phyloP scores from a whole-genome alignment of 2,113 vertebrate genomes.

The Microcebus lehilahytsara region DNA sequence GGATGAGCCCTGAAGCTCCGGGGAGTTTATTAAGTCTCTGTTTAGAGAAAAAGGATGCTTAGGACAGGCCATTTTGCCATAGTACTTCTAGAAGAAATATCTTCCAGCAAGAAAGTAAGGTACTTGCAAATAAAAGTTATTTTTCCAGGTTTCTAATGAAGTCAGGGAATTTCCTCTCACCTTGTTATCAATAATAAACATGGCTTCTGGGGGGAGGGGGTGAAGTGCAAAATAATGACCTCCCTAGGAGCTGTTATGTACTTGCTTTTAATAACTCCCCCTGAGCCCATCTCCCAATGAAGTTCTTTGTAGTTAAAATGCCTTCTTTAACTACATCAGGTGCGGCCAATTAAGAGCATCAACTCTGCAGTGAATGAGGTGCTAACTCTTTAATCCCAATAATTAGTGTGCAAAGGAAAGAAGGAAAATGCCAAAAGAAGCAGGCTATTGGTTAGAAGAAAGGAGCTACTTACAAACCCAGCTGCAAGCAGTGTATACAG shows the following conservation, averaged over 20 bases:
- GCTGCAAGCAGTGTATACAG: not conserved
- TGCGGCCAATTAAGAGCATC: conserved; percentile 63
- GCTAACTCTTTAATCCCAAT: conserved; percentile 42
- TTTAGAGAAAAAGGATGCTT: conserved; percentile 34
- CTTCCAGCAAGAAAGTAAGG: conserved; percentile 42
- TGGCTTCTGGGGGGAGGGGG: not conserved
- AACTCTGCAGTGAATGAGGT: conserved; percentile 21
- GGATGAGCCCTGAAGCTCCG: not conserved
- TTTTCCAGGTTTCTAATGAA: conserved; percentile 61
- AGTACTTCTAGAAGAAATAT: conserved; percentile 22
- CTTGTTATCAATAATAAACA: conserved; percentile 64
- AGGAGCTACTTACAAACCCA: conserved; percentile 17
- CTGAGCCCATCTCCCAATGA: conserved; percentile 46
- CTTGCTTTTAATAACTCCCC: conserved; percentile 73
- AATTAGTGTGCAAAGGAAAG: conserved; percentile 27
- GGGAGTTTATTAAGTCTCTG: conserved; percentile 11
- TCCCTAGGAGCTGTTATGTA: conserved; percentile 55
- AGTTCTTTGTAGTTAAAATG: conserved; percentile 66
- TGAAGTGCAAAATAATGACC: conserved; percentile 61
- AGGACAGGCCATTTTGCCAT: not conserved
- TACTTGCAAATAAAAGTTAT: conserved; percentile 51
- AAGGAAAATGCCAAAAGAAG: conserved; percentile 23
- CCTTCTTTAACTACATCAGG: conserved; percentile 57
- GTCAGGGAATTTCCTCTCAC: conserved; percentile 57
- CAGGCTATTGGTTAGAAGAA: conserved; percentile 35